Evolutionary conservation across 2,888 invertebrate genomes (phyloP), one percentile per base, ranked within the genome.

Genomic region (Folsomia candida): DNA sequence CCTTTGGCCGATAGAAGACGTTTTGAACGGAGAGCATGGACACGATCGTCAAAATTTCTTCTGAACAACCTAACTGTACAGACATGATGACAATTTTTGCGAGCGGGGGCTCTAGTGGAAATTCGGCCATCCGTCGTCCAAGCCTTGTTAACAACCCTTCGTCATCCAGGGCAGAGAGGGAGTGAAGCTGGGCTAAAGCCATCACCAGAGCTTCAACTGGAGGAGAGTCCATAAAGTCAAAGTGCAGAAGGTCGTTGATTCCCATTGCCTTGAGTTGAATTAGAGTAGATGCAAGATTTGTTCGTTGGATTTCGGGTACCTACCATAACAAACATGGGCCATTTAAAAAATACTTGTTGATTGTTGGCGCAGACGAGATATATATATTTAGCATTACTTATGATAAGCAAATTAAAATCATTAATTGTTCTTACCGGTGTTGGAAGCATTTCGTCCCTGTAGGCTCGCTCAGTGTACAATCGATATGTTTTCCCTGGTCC

Each of bases 191-290:
- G 81, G 98, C 97, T 79, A 99, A 85, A 20, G 99, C 99, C 90
- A 97, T 96, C 72, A 99, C 94, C 78, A 99, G 87, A 0, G 97
- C 94, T 85, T 98, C 97, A 24, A 96, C 94, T 0, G 99, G 97
- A 26, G 99, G 99, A 0, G 98, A 94, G 84, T 99, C 99, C 99
- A 99, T 99, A 85, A 99, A 99, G 86, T 99, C 98, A 83, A 99
- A 99, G 83, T 96, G 93, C 25, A 99, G 85, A 67, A 99, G 86
- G 85, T 99, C 98, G 83, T 99, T 98, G 81, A 99, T 99, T 27
- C 99, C 99, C 98, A 99, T 98, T 0, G 98, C 97, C 84, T 99
- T 99, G 47, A 99, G 85, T 81, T 97, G 97, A 18, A 99, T 84
- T 51, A 97, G 93, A 0, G 97, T 98, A 18, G 94, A 93, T 0